Evolutionary conservation across 1,140 invertebrate species (phyloP).

Genomic region (Phthorimaea operculella): DNA sequence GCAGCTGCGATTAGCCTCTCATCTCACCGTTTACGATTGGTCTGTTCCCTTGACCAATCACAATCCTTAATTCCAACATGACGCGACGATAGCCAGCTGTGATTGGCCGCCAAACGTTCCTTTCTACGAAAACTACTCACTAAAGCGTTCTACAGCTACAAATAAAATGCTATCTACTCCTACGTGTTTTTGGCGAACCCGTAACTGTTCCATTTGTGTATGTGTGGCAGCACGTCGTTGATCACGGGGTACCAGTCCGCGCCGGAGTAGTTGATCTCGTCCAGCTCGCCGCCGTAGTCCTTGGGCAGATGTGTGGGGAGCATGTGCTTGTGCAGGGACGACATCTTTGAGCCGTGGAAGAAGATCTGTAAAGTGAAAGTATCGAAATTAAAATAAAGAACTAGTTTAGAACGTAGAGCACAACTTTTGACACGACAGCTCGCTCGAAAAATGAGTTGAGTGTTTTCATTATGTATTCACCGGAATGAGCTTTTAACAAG

Average conservation of each 20-base stretch:
- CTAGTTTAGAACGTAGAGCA: no score
- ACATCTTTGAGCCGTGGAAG: conserved; percentile 82
- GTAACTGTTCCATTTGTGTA: conserved; percentile 74
- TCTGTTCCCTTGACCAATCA: no score
- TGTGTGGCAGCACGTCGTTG: conserved; percentile 70
- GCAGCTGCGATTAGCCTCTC: no score
- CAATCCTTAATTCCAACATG: no score
- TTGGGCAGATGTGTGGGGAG: conserved; percentile 74
- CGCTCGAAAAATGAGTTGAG: no score
- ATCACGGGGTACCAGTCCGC: conserved; percentile 79
- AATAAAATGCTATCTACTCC: conserved; percentile 3
- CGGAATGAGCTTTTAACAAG: no score
- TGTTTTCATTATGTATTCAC: no score
- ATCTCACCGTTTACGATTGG: no score
- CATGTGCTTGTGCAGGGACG: conserved; percentile 76
- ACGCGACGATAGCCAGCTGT: no score
- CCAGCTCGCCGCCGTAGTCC: conserved; percentile 79
- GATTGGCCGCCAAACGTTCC: no score
- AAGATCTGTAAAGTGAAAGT: conserved; percentile 69
- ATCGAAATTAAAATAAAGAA: not conserved
- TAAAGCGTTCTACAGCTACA: not conserved
- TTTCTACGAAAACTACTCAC: no score
- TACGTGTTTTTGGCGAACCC: conserved; percentile 69
- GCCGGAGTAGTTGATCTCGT: conserved; percentile 79
- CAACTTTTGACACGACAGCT: no score